These are phyloP conservation scores for Syrrhaptes paradoxus DNA, from an alignment of 2,113 vertebrate species.

Conservation along the genomic window DNA sequence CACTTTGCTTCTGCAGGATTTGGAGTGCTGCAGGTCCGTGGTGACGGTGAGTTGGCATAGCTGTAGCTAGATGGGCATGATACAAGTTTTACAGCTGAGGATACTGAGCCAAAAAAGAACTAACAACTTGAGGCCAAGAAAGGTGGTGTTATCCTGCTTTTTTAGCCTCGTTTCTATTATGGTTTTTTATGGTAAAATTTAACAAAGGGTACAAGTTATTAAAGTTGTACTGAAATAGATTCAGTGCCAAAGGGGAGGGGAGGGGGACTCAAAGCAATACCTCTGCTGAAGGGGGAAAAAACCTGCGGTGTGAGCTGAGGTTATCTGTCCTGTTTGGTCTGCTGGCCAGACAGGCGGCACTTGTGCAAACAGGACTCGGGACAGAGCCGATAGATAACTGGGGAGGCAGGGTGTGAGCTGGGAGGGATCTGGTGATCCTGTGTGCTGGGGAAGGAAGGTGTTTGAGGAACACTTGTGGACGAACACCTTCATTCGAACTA, in stretches of 20 bases:
- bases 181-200: not conserved
- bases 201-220: not conserved
- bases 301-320: not conserved
- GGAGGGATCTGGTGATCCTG: not conserved
- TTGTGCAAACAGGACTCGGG: rapidly evolving
- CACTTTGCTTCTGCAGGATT: not conserved
- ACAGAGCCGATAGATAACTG: not conserved
- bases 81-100: not conserved
- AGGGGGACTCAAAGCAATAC: not conserved
- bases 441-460: not conserved
- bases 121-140: not conserved
- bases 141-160: not conserved
- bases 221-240: not conserved
- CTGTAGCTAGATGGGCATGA: not conserved
- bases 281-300: not conserved
- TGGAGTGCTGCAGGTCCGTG: not conserved
- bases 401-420: not conserved
- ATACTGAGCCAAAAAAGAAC: not conserved
- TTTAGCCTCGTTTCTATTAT: not conserved
- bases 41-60: not conserved
- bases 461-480: not conserved
- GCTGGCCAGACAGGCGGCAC: not conserved
- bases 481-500: not conserved
- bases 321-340: not conserved
- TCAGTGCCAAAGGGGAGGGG: no score